Conservation (phyloP, 92 coral and sea anemone species). For the Zoanthus sansibaricus region DNA sequence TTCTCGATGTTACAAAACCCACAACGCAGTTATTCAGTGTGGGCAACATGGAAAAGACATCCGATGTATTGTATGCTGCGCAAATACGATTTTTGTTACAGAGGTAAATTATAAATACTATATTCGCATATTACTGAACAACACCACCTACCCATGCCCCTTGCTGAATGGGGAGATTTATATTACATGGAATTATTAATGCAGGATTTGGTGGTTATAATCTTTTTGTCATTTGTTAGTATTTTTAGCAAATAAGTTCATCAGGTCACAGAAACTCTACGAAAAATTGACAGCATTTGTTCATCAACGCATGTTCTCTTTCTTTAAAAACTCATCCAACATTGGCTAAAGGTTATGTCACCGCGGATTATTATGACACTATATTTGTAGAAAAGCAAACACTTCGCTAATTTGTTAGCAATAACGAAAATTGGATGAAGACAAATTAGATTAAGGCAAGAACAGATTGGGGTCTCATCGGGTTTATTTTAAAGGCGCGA, state of each 20-base stretch:
- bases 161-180: background rate
- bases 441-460: conserved; percentile 2
- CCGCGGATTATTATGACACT: conserved; percentile 17
- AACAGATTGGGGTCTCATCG: background rate
- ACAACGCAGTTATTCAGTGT: background rate
- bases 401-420: conserved; percentile 33
- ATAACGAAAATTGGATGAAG: conserved; percentile 35
- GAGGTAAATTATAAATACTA: background rate
- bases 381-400: conserved; percentile 10
- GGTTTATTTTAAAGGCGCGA: background rate
- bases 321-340: background rate
- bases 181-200: too few species aligned
- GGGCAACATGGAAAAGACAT: background rate
- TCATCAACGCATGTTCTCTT: background rate
- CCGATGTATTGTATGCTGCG: background rate
- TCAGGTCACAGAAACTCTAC: too few species aligned
- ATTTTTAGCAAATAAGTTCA: too few species aligned
- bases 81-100: background rate
- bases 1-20: background rate
- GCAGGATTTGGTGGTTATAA: too few species aligned
- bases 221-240: too few species aligned
- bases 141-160: background rate
- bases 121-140: background rate
- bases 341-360: conserved; percentile 10
- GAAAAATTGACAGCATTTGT: background rate